A percentile compares a stretch with the other conserved stretches of the same genome.
Evolutionary conservation across 1,140 invertebrate genomes (phyloP).

Genomic region (Anagrus nilaparvatae): DNA sequence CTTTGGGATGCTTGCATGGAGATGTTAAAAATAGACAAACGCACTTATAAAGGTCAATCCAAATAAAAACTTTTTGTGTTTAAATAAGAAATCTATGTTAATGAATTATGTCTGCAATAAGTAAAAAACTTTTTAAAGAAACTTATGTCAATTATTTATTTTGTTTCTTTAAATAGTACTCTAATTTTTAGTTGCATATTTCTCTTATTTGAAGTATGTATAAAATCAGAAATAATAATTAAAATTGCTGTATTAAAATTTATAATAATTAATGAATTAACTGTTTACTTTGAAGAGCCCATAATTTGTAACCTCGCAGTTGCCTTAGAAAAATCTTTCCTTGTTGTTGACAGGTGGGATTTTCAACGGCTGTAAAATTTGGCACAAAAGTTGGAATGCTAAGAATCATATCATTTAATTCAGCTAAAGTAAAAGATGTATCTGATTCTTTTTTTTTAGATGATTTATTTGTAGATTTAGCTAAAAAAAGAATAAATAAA

Average conservation of each 20-base stretch:
- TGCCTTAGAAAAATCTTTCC: constrained; percentile 55
- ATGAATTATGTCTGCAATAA: too few relatives aligned
- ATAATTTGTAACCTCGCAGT: constrained; percentile 53
- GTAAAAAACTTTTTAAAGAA: too few relatives aligned
- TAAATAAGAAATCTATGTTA: too few relatives aligned
- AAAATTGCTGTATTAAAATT: too few relatives aligned
- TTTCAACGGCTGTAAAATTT: constrained; percentile 51
- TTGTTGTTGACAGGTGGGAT: constrained; percentile 53
- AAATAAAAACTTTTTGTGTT: too few relatives aligned
- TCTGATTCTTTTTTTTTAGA: constrained; percentile 23
- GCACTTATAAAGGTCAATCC: too few relatives aligned
- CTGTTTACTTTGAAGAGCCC: constrained; percentile 58
- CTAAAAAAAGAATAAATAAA: constrained; percentile 14
- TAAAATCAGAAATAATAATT: constrained; percentile 9
- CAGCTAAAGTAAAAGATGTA: constrained; percentile 26
- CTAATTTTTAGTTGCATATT: constrained; percentile 19
- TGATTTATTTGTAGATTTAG: constrained; percentile 8
- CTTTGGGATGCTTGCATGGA: too few relatives aligned
- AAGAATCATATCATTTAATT: constrained; percentile 38
- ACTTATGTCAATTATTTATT: too few relatives aligned
- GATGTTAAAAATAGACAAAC: too few relatives aligned
- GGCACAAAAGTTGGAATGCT: constrained; percentile 54
- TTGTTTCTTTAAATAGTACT: too few relatives aligned
- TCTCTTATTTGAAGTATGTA: constrained; percentile 19
- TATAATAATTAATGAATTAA: too few relatives aligned